Base-by-base conservation (phyloP, 2,888 invertebrate species). In the Rhagonycha fulva region DNA sequence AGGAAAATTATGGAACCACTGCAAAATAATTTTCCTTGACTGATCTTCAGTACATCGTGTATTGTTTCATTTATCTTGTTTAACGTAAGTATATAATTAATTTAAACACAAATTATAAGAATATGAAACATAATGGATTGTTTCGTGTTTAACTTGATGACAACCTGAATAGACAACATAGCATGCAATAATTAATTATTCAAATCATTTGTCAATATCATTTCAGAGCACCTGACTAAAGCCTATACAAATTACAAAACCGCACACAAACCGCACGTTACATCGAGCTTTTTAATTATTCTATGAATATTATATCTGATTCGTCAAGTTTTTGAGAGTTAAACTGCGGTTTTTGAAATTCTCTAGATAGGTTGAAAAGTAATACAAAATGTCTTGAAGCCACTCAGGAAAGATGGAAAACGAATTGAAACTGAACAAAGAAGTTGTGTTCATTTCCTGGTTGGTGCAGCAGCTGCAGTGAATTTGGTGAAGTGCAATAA, bases 111-210 rank as follows among this genome's bases (percentile, higher is more conserved):
- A 47, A 47, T 47, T 47, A 47, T 47, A 47, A 47, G 47, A 47
- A 47, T 47, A 47, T 47, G 47, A 47, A 47, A 47, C 47, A 47
- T 47, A 47, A 47, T 47, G 47, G 47, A 47, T 47, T 47, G 47
- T 47, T 47, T 47, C 47, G 63, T 66, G 26, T 24, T 24, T 66
- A 26, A 26, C 26, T 66, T 66, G 63, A 66, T 24, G 63, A 66
- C 63, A 66, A 66, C 24, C 63, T 47, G 47, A 26, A 66, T 66
- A 26, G 24, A 66, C 63, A 66, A 12, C 19, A 23, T 26, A 66
- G 63, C 76, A 76, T 73, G 76, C 76, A 73, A 76, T 70, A 62
- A 72, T 76, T 73, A 76, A 28, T 76, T 76, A 76, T 76, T 73
- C 47, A 76, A 14, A 47, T 32, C 66, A 14, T 32, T 70, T 76